A percentile compares a stretch with the other conserved stretches of the same genome.
phyloP scores from a whole-genome alignment of 1,140 invertebrate genomes.

The Megalonaias nervosa region DNA sequence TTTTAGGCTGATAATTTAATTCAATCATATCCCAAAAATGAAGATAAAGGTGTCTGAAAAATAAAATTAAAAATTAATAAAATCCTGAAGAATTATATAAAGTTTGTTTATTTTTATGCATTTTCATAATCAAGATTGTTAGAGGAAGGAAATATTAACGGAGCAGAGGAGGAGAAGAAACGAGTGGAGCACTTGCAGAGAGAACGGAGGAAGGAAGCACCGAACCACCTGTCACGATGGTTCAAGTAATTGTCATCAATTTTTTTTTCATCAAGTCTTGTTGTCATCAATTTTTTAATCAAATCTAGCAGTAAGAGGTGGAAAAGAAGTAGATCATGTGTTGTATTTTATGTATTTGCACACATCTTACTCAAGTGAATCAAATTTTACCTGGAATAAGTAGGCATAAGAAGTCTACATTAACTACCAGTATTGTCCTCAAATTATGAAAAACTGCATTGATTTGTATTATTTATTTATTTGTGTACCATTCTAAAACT shows the following conservation, averaged over 20 bases:
- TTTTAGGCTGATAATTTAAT: background rate
- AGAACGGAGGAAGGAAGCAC: constrained; percentile 75
- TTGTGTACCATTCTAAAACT: no score
- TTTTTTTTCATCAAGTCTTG: no score
- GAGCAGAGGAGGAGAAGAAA: constrained; percentile 81
- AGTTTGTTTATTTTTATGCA: background rate
- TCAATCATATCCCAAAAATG: background rate
- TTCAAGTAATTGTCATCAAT: no score
- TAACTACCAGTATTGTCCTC: background rate
- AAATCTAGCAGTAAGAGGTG: constrained; percentile 72
- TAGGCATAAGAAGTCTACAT: background rate
- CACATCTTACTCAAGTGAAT: constrained; percentile 3
- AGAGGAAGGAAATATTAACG: constrained; percentile 83
- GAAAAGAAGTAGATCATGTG: constrained; percentile 74
- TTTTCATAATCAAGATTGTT: constrained; percentile 70
- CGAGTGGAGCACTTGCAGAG: constrained; percentile 80
- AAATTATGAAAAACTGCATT: background rate
- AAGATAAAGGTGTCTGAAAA: background rate
- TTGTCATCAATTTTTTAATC: no score
- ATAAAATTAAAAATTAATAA: background rate
- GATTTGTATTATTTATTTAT: background rate
- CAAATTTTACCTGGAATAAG: constrained; percentile 6
- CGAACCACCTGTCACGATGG: no score
- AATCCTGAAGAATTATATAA: background rate
- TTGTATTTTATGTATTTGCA: constrained; percentile 78